Evolutionary conservation across 2,797 vertebrate genomes (phyloP), one percentile per base, ranked within the genome.

Genomic region (Gadopsis bispinosus): DNA sequence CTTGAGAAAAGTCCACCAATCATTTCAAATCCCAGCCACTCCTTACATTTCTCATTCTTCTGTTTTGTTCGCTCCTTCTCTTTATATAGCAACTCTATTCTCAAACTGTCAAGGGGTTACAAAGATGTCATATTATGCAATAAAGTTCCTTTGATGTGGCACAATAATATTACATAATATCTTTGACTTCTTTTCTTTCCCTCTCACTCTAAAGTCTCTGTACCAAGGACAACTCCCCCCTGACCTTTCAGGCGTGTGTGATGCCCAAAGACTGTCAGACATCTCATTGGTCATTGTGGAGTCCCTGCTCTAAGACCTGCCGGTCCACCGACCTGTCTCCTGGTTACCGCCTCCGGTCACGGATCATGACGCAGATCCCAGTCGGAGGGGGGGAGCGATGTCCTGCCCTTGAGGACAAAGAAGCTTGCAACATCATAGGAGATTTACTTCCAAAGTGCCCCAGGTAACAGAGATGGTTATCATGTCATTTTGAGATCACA

Each of bases 261-360:
- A 92, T 99, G 80, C 94, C 97, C 31, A 96, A 94, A 90, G 96
- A 97, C 94, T 99, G 98, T 1, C 91, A 95, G 83, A 93, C 87
- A 0, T 96, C 96, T 0, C 94, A 95, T 33, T 99, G 98, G 98
- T 96, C 97, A 0, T 73, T 88, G 0, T 99, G 98, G 98, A 97
- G 95, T 55, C 45, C 89, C 16, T 99, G 98, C 91, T 96, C 95
- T 0, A 96, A 92, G 91, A 96, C 96, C 1, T 99, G 98, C 11
- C 93, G 56, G 39, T 96, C 96, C 53, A 90, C 89, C 7, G 95
- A 95, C 75, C 88, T 96, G 19, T 87, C 94, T 4, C 95, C 96
- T 0, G 98, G 96, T 65, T 96, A 97, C 56, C 96, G 97, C n/a
- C 93, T 95, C 68, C 95, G 97, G 80, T 95, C 72, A 73, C 95